phyloP scores from a whole-genome alignment of 2,797 vertebrate species.

The Morus bassanus region DNA sequence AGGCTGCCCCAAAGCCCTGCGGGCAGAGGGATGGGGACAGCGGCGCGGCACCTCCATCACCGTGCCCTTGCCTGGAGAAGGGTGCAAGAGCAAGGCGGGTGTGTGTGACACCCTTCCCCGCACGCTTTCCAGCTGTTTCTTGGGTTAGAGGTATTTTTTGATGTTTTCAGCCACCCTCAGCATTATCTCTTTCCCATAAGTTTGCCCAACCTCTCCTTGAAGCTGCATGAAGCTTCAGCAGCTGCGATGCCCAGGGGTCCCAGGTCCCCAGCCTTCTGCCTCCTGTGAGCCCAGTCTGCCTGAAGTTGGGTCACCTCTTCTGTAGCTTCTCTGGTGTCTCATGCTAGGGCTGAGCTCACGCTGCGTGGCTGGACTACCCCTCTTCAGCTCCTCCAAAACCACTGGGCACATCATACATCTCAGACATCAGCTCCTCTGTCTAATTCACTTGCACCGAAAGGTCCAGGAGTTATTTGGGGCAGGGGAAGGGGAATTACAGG shows the following conservation, averaged over 20 bases:
- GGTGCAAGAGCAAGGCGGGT: background rate
- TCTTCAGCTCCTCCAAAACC: background rate
- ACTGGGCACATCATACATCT: background rate
- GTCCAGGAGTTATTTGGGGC: background rate
- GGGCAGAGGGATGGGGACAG: background rate
- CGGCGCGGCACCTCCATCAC: rapidly evolving
- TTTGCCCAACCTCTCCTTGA: background rate
- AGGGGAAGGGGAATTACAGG: background rate
- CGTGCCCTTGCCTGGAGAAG: background rate
- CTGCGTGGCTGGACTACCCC: rapidly evolving
- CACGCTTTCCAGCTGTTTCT: background rate
- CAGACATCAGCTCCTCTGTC: background rate
- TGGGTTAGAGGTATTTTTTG: rapidly evolving
- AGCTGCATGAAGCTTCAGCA: background rate
- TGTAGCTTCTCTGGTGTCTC: background rate
- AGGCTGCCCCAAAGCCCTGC: background rate
- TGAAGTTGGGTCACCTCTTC: background rate
- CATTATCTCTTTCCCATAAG: background rate
- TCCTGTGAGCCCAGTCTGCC: rapidly evolving
- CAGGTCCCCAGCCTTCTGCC: background rate
- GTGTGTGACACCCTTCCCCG: rapidly evolving
- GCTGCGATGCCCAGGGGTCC: too few relatives aligned
- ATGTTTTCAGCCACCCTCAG: background rate
- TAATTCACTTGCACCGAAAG: background rate
- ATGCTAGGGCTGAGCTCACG: background rate